These are phyloP conservation scores for Sus scrofa DNA, from an alignment of 2,113 vertebrate species.

Conservation along the genomic window T2T-Sscrofa CM000828.6:61676501-61677000, in stretches of 20 bases:
- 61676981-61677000: not conserved
- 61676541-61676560: not conserved
- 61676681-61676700: not conserved
- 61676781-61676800: not conserved
- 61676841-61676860: not conserved
- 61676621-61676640: not conserved
- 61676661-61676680: not conserved
- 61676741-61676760: not conserved
- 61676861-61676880: not conserved
- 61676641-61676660: not conserved
- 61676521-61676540: not conserved
- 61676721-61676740: not conserved
- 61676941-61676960: fast-evolving
- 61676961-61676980: fast-evolving
- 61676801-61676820: not conserved
- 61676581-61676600: not conserved
- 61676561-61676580: not conserved
- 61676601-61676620: not conserved
- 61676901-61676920: not conserved
- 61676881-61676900: not conserved
- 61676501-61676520: not conserved
- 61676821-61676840: not conserved
- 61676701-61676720: not conserved
- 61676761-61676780: not conserved
- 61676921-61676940: not conserved